Evolutionary conservation across 1,140 invertebrate species (phyloP), one percentile per base, ranked within the genome.

Genomic region (Hormaphis cornu): DNA sequence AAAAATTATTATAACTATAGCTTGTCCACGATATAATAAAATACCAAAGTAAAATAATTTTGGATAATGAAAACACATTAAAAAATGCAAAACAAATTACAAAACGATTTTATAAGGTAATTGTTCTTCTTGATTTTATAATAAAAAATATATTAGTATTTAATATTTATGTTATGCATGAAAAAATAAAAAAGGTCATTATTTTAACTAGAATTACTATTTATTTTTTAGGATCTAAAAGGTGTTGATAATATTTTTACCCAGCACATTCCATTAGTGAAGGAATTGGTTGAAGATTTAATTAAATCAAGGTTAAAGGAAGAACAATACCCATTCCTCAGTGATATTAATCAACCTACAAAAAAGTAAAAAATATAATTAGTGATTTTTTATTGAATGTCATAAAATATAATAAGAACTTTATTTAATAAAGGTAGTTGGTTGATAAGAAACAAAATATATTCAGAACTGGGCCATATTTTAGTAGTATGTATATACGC

Each of bases 171-270:
- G 3, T 9, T 18, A 24, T 52, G 14, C 16, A 18, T 28, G 0
- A 52, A 26, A 18, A 22, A 52, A 50, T 33, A 2, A 9, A 35
- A 16, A 59, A 59, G 40, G 22, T 59, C 16, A 52, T 52, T 9
- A 14, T n/a, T 52, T 52, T 52, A n/a, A n/a, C n/a, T n/a, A n/a
- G n/a, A n/a, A 50, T 26, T 52, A 16, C 35, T 35, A 8, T 16
- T 24, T 56, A 2, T 37, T 30, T 69, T 42, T 69, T 79, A 89
- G 83, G 89, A 88, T 37, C 79, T 94, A 16, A 90, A 90, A 80
- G 95, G 94, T 4, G 93, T 98, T 3, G 95, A 98, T 77, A 98
- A 98, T 80, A 93, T 98, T 72, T 98, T 95, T 76, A 97, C 95
- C 0, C 95, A 98, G 77, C 95, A 98, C 78, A 88, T 86, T 16